These are phyloP conservation scores for Crotalus helleri DNA, from an alignment of 2,113 vertebrate genomes.

Conservation along the genomic window DNA sequence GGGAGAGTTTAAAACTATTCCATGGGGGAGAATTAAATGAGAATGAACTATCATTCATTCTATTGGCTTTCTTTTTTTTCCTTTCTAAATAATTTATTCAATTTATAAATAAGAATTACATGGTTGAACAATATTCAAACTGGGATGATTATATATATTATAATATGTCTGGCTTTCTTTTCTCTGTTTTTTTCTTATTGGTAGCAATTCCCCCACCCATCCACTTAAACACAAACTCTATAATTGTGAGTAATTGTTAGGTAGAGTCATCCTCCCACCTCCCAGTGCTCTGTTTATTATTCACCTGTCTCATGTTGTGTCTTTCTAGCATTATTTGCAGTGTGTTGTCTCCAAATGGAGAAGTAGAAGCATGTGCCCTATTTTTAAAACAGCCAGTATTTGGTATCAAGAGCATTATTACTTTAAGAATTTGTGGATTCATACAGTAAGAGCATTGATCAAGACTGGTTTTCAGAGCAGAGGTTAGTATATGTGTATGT, in stretches of 20 bases:
- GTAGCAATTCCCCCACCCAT: not conserved
- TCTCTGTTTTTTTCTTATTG: not conserved
- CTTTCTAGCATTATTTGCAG: not conserved
- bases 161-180: not conserved
- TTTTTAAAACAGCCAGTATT: not conserved
- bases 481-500: not conserved
- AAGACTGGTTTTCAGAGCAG: not conserved
- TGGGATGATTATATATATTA: not conserved
- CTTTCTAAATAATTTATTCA: not conserved
- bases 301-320: not conserved
- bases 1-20: not conserved
- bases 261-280: not conserved
- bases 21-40: not conserved
- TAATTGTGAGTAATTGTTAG: not conserved
- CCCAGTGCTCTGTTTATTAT: not conserved
- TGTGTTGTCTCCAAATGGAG: not conserved
- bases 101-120: not conserved
- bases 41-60: not conserved
- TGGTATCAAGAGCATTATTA: not conserved
- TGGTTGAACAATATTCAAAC: not conserved
- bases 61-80: not conserved
- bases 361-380: not conserved
- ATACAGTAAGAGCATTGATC: not conserved
- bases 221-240: not conserved
- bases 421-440: not conserved